phyloP scores from a whole-genome alignment of 2,888 invertebrate species.

The Conchocele bisecta region DNA sequence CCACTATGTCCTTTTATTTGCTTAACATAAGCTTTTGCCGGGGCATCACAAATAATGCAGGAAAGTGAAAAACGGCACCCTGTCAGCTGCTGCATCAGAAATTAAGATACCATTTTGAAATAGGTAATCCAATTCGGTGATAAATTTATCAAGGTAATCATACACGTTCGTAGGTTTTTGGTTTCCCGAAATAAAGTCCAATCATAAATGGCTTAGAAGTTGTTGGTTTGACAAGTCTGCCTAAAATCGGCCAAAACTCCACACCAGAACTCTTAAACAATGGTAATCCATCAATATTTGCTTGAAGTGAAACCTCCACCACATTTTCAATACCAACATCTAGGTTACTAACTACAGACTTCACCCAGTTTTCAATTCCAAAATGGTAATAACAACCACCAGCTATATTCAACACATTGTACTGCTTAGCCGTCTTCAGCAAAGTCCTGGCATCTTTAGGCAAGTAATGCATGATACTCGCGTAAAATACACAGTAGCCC shows the following conservation, averaged over 20 bases:
- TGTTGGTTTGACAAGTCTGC: neutral
- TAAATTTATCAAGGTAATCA: neutral
- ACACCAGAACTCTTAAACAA: constrained; percentile 3
- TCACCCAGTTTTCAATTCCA: constrained; percentile 10
- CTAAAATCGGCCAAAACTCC: constrained; percentile 1
- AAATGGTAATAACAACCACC: constrained; percentile 48
- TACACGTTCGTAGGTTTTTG: neutral
- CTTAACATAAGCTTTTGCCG: constrained; percentile 66
- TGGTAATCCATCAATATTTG: constrained; percentile 33
- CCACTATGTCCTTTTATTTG: constrained; percentile 57
- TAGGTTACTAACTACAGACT: neutral
- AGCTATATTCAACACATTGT: constrained; percentile 14
- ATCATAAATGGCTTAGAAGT: neutral
- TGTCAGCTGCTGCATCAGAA: neutral
- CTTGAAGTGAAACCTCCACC: constrained; percentile 9
- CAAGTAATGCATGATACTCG: constrained; percentile 7
- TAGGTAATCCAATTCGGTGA: neutral
- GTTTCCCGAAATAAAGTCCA: constrained; percentile 2
- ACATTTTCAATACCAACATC: too few relatives aligned
- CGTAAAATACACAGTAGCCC: constrained; percentile 17
- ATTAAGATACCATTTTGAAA: neutral
- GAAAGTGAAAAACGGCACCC: constrained; percentile 21
- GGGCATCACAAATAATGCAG: constrained; percentile 67
- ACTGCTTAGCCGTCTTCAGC: constrained; percentile 15
- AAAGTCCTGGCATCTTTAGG: constrained; percentile 45